Base-by-base conservation (phyloP, 2,113 vertebrate species). In the Amia ocellicauda region DNA sequence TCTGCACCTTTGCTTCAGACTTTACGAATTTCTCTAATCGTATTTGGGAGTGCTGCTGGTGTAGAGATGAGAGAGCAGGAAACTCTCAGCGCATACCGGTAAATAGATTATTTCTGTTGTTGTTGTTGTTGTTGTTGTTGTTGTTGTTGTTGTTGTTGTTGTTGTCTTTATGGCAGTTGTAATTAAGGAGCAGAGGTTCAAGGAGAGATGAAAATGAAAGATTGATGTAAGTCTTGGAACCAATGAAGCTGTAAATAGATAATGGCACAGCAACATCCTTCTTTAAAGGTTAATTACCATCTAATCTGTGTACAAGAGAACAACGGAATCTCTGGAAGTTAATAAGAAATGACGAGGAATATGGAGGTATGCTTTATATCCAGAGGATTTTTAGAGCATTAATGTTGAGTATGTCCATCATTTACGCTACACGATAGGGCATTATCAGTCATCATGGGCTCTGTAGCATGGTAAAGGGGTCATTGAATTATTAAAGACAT, bases 201-300 rank as follows among this genome's bases (percentile, higher is more conserved):
- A 24, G 58, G 13, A 2, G 53, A 72, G 40, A 50, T 24, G 36
- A 41, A 24, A 47, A n/a, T 3, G 9, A 28, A 24, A 14, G 31
- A 26, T 8, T 10, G 24, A 69, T 40, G 31, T 11, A 5, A 1
- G 31, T 36, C 5, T 36, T 11, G 11, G 31, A 36, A 36, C 5
- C 31, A 14, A 64, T 45, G 45, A 20, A 17, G 4, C 31, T 47
- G 64, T 74, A 81, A 85, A 83, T 76, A 77, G 64, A 76, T 72
- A 79, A 82, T 77, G 67, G 55, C 64, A 56, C 61, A 58, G 59
- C 60, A 54, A 70, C 56, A 68, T 77, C 74, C 69, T 71, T 67
- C 69, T 78, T 71, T 69, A 84, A 85, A 86, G 80, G 82, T 88
- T 85, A 86, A 86, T 85, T 83, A 70, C 63, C 66, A 60, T 83